Evolutionary conservation across 2,113 vertebrate genomes (phyloP).

Genomic region (Uria lomvia): DNA sequence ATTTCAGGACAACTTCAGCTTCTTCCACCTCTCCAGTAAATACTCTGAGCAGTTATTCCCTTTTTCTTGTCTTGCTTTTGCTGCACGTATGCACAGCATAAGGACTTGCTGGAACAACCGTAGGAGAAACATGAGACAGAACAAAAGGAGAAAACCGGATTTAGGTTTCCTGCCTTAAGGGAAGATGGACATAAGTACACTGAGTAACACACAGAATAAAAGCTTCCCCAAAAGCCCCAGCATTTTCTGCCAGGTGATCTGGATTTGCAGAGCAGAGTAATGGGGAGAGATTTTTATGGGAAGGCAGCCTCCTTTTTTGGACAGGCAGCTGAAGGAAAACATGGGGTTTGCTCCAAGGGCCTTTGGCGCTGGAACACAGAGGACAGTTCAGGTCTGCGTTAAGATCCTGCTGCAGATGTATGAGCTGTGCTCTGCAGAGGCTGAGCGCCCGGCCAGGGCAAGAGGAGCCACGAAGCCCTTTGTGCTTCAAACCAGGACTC

Average conservation of each 20-base stretch:
- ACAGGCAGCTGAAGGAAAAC: neutral
- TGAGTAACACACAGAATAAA: neutral
- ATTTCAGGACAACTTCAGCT: neutral
- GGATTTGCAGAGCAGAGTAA: neutral
- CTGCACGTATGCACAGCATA: fast-evolving
- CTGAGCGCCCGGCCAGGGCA: neutral
- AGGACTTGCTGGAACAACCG: neutral
- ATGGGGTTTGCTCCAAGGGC: neutral
- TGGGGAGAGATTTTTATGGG: neutral
- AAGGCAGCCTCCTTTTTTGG: neutral
- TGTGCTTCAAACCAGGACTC: neutral
- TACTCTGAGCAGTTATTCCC: neutral
- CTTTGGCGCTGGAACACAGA: neutral
- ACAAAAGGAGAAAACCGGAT: neutral
- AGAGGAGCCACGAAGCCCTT: neutral
- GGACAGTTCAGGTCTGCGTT: neutral
- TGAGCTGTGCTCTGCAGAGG: neutral
- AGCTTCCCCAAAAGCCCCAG: neutral
- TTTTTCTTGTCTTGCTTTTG: neutral
- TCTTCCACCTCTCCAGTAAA: neutral
- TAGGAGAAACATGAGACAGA: neutral
- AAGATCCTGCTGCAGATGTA: neutral
- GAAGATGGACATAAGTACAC: neutral
- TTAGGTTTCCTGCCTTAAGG: neutral
- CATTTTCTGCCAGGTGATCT: neutral